A percentile compares a stretch with the other conserved stretches of the same genome.
Conservation (phyloP, 2,113 vertebrate species). For the Setophaga petechia region DNA sequence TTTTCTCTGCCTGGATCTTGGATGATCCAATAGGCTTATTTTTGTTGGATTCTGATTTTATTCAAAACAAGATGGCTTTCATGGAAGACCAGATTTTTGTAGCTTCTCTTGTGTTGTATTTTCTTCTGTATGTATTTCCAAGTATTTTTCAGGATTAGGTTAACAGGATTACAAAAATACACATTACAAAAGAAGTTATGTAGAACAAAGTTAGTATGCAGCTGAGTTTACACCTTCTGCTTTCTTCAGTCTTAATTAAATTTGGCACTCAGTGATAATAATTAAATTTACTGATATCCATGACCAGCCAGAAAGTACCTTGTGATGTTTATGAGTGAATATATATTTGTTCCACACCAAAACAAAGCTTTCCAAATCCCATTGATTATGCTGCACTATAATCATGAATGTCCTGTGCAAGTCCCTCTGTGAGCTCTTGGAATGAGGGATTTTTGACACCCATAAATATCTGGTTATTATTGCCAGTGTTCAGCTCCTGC, state of each 20-base stretch:
- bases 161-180: constrained; percentile 8
- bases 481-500: neutral
- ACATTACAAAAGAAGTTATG: neutral
- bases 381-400: neutral
- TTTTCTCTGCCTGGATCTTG: neutral
- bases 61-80: neutral
- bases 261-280: neutral
- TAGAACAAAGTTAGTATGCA: neutral
- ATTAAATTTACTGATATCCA: neutral
- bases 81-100: neutral
- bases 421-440: neutral
- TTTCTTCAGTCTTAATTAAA: neutral
- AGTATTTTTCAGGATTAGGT: neutral
- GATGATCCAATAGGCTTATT: neutral
- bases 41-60: neutral
- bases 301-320: neutral
- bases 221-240: neutral
- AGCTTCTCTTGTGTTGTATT: neutral
- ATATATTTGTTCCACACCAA: neutral
- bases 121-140: neutral
- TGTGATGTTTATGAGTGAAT: neutral
- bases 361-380: neutral
- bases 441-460: neutral
- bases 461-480: neutral
- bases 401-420: neutral